These are phyloP conservation scores for Monochamus alternatus DNA, from an alignment of 2,888 invertebrate genomes.

Conservation along the genomic window DNA sequence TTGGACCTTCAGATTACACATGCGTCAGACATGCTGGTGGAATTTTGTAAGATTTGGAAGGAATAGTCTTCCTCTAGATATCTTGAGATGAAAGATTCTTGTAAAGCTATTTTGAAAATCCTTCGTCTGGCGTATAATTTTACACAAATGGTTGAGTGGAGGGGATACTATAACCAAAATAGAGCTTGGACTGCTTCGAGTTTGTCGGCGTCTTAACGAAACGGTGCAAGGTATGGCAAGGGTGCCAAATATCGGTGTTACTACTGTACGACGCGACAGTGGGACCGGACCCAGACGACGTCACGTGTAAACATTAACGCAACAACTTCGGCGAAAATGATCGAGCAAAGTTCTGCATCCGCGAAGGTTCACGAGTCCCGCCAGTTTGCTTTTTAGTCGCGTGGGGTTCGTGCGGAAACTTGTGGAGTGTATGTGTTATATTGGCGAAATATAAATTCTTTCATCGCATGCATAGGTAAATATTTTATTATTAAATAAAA, in stretches of 20 bases:
- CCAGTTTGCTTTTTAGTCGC: constrained; percentile 45
- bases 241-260: too few species aligned
- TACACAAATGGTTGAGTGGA: too few species aligned
- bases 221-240: neutral
- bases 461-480: constrained; percentile 55
- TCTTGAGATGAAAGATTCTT: too few species aligned
- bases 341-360: constrained; percentile 46
- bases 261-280: neutral
- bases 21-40: too few species aligned
- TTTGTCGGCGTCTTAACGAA: neutral
- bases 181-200: neutral
- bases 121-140: too few species aligned
- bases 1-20: too few species aligned
- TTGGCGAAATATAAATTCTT: constrained; percentile 43
- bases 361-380: constrained; percentile 43
- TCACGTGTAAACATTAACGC: constrained; percentile 44
- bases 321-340: constrained; percentile 45
- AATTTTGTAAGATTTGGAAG: too few species aligned
- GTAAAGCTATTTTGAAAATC: too few species aligned
- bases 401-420: constrained; percentile 30
- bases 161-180: too few species aligned
- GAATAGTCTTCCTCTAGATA: too few species aligned
- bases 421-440: constrained; percentile 43
- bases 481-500: constrained; percentile 7
- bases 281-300: neutral